Evolutionary conservation across 2,888 invertebrate genomes (phyloP), one percentile per base, ranked within the genome.

Genomic region (Oligia latruncula): DNA sequence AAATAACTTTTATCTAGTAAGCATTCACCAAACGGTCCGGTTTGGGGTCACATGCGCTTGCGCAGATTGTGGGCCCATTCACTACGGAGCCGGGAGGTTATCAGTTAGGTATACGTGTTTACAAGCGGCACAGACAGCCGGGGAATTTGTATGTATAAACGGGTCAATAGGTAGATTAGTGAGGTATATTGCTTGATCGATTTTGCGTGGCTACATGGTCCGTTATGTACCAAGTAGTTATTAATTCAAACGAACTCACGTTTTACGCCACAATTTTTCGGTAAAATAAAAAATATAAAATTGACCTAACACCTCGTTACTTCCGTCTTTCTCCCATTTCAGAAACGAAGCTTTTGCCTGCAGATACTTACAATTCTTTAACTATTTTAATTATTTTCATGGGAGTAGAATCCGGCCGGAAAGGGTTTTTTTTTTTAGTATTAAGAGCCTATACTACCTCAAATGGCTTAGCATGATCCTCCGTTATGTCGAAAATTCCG

Each of bases 31-130:
- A 83, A 74, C 76, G 64, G 78, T 74, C 74, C 73, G 81, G 81
- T 89, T 90, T 87, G 66, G 81, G 84, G 83, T 85, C 84, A 83
- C 73, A 70, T 78, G 83, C 84, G 78, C 81, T 43, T 60, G 76
- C 80, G 80, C 86, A 80, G 80, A 86, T 86, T 82, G 79, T 71
- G 58, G 20, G 62, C 74, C 78, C 88, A 89, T 86, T 89, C 88
- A 88, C 78, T 74, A 82, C 62, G 65, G 49, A 73, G 68, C 58
- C 29, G 60, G 46, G 76, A 83, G 87, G 89, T 88, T 87, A 87
- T 87, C 87, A 84, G 73, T 71, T 62, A 43, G 9, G 43, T 71
- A 73, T 70, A 62, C 76, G 66, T 88, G 79, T 88, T 87, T 76
- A 86, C 87, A 74, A 78, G 35, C 64, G 29, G n/a, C 15, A 23